Conservation (phyloP, 2,888 invertebrate genomes). For the Apomyelois bistriatella region DNA sequence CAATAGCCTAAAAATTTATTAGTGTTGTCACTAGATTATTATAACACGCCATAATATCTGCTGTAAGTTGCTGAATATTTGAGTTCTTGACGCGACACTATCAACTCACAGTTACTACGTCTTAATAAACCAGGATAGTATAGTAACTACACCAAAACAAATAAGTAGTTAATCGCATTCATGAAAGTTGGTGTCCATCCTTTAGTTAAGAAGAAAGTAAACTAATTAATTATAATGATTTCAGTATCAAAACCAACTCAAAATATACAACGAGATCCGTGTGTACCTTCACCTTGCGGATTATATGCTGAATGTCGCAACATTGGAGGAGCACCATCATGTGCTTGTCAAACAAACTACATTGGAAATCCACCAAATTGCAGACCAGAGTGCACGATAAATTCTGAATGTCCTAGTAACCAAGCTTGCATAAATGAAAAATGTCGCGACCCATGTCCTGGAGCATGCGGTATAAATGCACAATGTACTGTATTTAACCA, state of each 20-base stretch:
- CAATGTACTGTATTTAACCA: slow-evolving; percentile 81
- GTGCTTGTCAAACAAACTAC: slow-evolving; percentile 80
- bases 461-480: slow-evolving; percentile 82
- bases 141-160: too few species aligned
- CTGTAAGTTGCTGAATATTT: too few species aligned
- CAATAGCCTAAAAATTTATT: too few species aligned
- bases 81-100: too few species aligned
- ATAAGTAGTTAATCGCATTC: too few species aligned
- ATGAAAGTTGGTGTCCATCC: too few species aligned
- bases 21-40: too few species aligned
- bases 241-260: slow-evolving; percentile 55
- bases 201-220: too few species aligned
- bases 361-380: slow-evolving; percentile 84
- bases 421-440: slow-evolving; percentile 83
- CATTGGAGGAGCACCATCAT: slow-evolving; percentile 77
- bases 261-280: slow-evolving; percentile 71
- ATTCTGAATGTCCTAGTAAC: slow-evolving; percentile 84
- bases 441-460: slow-evolving; percentile 84
- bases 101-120: too few species aligned
- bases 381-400: slow-evolving; percentile 84
- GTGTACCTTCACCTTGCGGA: slow-evolving; percentile 85
- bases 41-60: too few species aligned
- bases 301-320: slow-evolving; percentile 82
- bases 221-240: slow-evolving; percentile 26
- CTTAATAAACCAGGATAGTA: too few species aligned